phyloP scores from a whole-genome alignment of 2,888 invertebrate species.

The Piscicola geometra region DNA sequence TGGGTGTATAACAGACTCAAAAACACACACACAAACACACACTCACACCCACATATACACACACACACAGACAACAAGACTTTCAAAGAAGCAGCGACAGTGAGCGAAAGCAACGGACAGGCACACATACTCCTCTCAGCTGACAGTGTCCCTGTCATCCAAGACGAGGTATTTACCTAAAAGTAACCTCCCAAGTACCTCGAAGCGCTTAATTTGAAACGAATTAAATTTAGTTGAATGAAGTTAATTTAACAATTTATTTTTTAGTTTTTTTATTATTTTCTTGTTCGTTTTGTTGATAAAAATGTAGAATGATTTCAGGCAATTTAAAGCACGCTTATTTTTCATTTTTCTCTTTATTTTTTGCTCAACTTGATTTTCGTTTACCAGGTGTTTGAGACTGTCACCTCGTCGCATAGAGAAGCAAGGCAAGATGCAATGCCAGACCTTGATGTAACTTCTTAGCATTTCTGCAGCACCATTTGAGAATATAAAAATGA shows the following conservation, averaged over 20 bases:
- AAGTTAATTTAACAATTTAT: too few relatives aligned
- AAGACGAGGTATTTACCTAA: conserved; percentile 14
- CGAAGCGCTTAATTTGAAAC: too few relatives aligned
- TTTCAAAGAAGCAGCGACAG: too few relatives aligned
- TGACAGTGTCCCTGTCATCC: conserved; percentile 1
- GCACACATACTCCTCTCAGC: not conserved
- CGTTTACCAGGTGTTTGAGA: not conserved
- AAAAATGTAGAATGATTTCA: too few relatives aligned
- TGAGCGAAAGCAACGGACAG: not conserved
- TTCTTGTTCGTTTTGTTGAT: too few relatives aligned
- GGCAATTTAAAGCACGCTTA: too few relatives aligned
- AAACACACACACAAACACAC: conserved; percentile 30
- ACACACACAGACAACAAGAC: conserved; percentile 1
- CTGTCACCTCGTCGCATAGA: not conserved
- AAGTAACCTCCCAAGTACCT: too few relatives aligned
- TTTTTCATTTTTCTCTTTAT: too few relatives aligned
- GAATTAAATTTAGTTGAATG: too few relatives aligned
- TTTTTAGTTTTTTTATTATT: too few relatives aligned
- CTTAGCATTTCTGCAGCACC: not conserved
- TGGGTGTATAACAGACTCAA: conserved; percentile 32
- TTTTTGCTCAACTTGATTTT: too few relatives aligned
- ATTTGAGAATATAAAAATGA: not conserved
- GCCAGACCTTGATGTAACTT: not conserved
- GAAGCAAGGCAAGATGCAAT: not conserved
- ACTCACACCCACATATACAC: conserved; percentile 28